These are phyloP conservation scores for Lordiphosa collinella DNA, from an alignment of 1,140 invertebrate genomes.

Conservation along the genomic window DNA sequence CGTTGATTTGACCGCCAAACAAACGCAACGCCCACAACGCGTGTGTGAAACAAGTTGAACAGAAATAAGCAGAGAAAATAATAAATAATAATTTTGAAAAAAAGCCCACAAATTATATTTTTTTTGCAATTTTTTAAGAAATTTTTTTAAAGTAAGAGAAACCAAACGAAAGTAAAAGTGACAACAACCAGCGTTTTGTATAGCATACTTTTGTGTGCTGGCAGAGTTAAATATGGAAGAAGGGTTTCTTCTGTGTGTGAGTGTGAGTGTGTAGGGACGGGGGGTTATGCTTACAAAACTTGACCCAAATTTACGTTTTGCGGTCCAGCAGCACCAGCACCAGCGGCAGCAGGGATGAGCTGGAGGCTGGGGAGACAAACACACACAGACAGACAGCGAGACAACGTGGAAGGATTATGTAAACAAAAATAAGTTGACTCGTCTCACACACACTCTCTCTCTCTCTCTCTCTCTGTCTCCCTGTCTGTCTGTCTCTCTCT, in stretches of 20 bases:
- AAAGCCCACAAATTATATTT: too few species aligned
- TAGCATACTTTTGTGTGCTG: constrained; percentile 49
- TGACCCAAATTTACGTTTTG: constrained; percentile 71
- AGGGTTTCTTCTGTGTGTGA: constrained; percentile 2
- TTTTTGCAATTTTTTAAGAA: not conserved
- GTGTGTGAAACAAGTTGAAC: constrained; percentile 22
- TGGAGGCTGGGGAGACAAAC: not conserved
- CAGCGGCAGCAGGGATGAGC: constrained; percentile 16
- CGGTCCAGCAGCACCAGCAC: constrained; percentile 48
- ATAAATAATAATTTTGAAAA: constrained; percentile 26
- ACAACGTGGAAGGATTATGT: constrained; percentile 74
- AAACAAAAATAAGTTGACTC: constrained; percentile 63
- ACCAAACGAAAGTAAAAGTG: constrained; percentile 3
- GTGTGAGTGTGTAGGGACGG: not conserved
- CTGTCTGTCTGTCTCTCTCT: constrained; percentile 2
- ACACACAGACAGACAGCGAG: constrained; percentile 24
- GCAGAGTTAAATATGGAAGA: constrained; percentile 36
- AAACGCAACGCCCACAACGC: constrained; percentile 57
- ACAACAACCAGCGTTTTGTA: constrained; percentile 10
- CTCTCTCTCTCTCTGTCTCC: constrained; percentile 2
- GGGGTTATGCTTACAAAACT: constrained; percentile 59
- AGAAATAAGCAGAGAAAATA: constrained; percentile 9
- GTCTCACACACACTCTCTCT: constrained; percentile 9
- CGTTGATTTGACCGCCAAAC: constrained; percentile 75
- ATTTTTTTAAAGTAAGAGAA: constrained; percentile 6